A percentile compares a stretch with the other conserved stretches of the same genome.
These are phyloP conservation scores for Thalassophryne amazonica DNA, from an alignment of 2,797 vertebrate genomes.

Conservation along the genomic window DNA sequence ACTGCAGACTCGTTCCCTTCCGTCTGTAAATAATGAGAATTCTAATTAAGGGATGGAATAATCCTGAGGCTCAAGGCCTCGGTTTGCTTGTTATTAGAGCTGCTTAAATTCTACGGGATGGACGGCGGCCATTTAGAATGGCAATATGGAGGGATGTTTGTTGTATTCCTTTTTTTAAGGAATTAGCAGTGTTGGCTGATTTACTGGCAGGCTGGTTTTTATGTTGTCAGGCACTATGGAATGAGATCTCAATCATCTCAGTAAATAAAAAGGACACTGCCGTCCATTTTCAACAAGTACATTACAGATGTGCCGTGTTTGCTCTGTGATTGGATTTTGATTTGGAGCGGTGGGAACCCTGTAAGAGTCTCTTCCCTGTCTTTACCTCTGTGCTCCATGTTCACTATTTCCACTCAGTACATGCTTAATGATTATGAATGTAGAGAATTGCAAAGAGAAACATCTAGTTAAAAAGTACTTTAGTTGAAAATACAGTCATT, in stretches of 20 bases:
- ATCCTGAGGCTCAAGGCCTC: constrained; percentile 72
- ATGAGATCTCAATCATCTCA: constrained; percentile 61
- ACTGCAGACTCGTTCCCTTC: constrained; percentile 70
- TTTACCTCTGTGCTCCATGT: constrained; percentile 21
- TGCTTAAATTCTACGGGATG: constrained; percentile 72
- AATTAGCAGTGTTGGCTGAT: constrained; percentile 65
- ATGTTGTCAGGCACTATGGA: constrained; percentile 65
- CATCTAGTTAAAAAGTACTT: constrained; percentile 18
- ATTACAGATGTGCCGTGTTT: constrained; percentile 45
- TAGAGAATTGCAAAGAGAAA: constrained; percentile 3
- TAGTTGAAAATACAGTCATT: constrained; percentile 9
- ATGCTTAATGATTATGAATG: constrained; percentile 21
- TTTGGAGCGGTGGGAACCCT: constrained; percentile 19
- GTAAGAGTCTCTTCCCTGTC: background rate
- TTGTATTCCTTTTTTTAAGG: constrained; percentile 49
- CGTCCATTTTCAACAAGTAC: constrained; percentile 56
- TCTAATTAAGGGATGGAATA: constrained; percentile 83
- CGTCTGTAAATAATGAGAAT: constrained; percentile 82
- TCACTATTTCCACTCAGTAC: constrained; percentile 20
- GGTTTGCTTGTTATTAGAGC: constrained; percentile 75
- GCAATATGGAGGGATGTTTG: constrained; percentile 63
- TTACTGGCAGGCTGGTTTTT: constrained; percentile 70
- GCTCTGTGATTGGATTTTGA: constrained; percentile 40
- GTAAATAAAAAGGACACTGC: constrained; percentile 57
- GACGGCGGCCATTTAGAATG: constrained; percentile 69